Conservation (phyloP, 1,140 invertebrate genomes). For the Brachionus rubens region DNA sequence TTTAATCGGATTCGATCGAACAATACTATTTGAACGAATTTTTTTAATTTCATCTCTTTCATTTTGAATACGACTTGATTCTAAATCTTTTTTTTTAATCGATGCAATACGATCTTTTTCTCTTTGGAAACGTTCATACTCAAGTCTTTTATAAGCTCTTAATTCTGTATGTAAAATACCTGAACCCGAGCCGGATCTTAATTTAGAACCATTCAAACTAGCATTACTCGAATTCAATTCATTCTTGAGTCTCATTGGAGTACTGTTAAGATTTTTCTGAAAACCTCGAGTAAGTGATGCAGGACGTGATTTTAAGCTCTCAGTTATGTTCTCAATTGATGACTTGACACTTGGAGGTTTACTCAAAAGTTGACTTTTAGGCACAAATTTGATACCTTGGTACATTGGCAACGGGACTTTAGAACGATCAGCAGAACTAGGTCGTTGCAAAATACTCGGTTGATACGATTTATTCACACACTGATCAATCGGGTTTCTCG, state of each 20-base stretch:
- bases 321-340: neutral
- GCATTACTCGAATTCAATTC: too few relatives aligned
- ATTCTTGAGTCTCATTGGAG: neutral
- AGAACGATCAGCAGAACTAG: neutral
- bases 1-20: constrained; percentile 59
- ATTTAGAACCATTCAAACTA: neutral
- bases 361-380: neutral
- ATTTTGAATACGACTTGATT: constrained; percentile 49
- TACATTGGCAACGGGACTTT: constrained; percentile 5
- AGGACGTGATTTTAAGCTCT: neutral
- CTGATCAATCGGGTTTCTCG: neutral
- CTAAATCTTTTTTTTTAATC: constrained; percentile 50
- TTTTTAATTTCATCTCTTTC: constrained; percentile 57
- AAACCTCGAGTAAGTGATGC: neutral
- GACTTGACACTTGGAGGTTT: neutral
- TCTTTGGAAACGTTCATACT: constrained; percentile 59
- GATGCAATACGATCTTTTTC: constrained; percentile 59
- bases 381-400: constrained; percentile 33
- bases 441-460: neutral
- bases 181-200: neutral
- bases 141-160: constrained; percentile 59
- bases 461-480: neutral
- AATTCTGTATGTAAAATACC: constrained; percentile 60
- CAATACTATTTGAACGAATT: constrained; percentile 57
- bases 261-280: neutral